Percentiles rank a stretch among this genome's conserved stretches.
phyloP scores from a whole-genome alignment of 2,797 vertebrate species.

The Gadopsis marmoratus region DNA sequence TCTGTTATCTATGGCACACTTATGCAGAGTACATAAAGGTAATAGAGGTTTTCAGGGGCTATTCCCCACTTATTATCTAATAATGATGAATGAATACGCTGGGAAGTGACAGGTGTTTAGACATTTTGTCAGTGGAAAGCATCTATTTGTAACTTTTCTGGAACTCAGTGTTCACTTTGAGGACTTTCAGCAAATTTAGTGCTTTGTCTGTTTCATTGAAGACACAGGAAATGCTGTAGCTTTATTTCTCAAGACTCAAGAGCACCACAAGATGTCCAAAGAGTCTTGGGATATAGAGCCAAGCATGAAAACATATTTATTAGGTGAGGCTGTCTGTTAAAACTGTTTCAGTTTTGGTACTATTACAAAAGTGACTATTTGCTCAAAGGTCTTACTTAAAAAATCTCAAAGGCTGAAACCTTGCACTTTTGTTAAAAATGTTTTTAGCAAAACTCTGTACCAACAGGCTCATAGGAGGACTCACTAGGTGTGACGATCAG shows the following conservation, averaged over 20 bases:
- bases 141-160: constrained; percentile 75
- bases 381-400: neutral
- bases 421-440: neutral
- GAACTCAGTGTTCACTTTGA: constrained; percentile 73
- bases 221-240: neutral
- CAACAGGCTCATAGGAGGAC: constrained; percentile 15
- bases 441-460: constrained; percentile 23
- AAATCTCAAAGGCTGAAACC: constrained; percentile 19
- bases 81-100: constrained; percentile 87
- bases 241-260: neutral
- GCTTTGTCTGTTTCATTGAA: neutral
- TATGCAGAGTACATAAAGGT: constrained; percentile 80
- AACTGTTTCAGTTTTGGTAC: neutral
- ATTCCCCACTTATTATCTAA: constrained; percentile 86
- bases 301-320: neutral
- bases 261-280: neutral
- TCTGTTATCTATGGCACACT: constrained; percentile 83
- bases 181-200: constrained; percentile 48
- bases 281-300: neutral
- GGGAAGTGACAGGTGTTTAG: constrained; percentile 87
- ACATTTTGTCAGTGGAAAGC: constrained; percentile 68
- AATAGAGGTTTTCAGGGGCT: constrained; percentile 83
- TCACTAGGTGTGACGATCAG: constrained; percentile 60
- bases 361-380: neutral
- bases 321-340: neutral